phyloP scores from a whole-genome alignment of 2,888 invertebrate species.

The Lapara coniferarum region DNA sequence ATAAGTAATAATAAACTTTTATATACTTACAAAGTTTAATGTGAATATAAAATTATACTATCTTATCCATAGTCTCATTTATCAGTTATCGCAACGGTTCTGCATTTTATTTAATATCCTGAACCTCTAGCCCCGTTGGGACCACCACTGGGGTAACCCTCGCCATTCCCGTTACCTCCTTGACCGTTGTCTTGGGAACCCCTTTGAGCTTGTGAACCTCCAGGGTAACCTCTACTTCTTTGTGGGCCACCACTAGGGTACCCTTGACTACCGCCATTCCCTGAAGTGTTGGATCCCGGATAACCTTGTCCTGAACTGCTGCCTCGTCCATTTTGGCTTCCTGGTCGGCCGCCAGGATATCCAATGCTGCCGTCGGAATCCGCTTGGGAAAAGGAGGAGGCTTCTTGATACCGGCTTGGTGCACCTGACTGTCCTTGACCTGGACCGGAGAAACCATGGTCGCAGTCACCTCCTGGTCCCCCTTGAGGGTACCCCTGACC shows the following conservation, averaged over 20 bases:
- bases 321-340: slow-evolving; percentile 38
- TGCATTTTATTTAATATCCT: slow-evolving; percentile 58
- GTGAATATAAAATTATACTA: slow-evolving; percentile 18
- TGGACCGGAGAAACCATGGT: slow-evolving; percentile 43
- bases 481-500: slow-evolving; percentile 55
- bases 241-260: slow-evolving; percentile 52
- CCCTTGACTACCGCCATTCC: slow-evolving; percentile 39
- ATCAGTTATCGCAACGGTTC: not conserved
- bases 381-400: slow-evolving; percentile 19
- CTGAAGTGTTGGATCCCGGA: slow-evolving; percentile 32
- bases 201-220: slow-evolving; percentile 40
- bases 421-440: slow-evolving; percentile 17
- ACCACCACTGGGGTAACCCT: slow-evolving; percentile 73
- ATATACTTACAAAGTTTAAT: slow-evolving; percentile 34
- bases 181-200: slow-evolving; percentile 42
- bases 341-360: slow-evolving; percentile 48
- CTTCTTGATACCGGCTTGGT: slow-evolving; percentile 22
- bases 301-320: slow-evolving; percentile 33
- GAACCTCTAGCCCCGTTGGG: slow-evolving; percentile 73
- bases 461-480: slow-evolving; percentile 32
- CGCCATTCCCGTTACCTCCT: slow-evolving; percentile 45
- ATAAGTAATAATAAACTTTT: slow-evolving; percentile 27
- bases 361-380: slow-evolving; percentile 32
- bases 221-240: slow-evolving; percentile 30
- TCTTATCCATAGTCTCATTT: slow-evolving; percentile 27